phyloP scores from a whole-genome alignment of 2,797 vertebrate species.

The Loris lydekkerianus region DNA sequence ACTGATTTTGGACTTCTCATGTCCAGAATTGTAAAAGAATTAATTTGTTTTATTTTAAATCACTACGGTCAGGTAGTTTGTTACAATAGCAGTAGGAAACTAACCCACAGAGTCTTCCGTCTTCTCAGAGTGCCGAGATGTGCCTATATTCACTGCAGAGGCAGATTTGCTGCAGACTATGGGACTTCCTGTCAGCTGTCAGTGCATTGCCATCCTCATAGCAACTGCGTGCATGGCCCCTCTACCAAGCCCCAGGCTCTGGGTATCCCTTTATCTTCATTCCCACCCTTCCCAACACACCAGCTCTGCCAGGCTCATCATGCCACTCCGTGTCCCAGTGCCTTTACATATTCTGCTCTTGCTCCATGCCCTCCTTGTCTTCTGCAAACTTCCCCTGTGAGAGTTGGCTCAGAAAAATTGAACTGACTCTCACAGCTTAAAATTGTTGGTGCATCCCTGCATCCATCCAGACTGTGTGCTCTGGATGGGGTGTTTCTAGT shows the following conservation, averaged over 20 bases:
- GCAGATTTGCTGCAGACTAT: not conserved
- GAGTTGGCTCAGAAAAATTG: not conserved
- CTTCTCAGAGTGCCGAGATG: not conserved
- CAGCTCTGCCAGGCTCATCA: not conserved
- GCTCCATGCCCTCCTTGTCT: not conserved
- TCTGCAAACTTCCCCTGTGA: not conserved
- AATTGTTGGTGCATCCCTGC: not conserved
- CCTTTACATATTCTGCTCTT: not conserved
- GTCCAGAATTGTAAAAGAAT: not conserved
- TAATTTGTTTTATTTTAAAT: not conserved
- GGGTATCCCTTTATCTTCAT: not conserved
- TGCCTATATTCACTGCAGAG: not conserved
- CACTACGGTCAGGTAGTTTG: not conserved
- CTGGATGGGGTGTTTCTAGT: not conserved
- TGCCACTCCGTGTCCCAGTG: not conserved
- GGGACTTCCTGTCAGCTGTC: no score
- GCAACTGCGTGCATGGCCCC: fast-evolving
- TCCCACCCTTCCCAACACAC: not conserved
- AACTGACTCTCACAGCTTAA: not conserved
- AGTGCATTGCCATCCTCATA: not conserved
- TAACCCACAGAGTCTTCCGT: no score
- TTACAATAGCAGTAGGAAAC: not conserved
- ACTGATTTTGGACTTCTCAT: not conserved
- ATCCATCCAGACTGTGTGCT: not conserved
- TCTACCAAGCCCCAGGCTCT: not conserved